phyloP scores from a whole-genome alignment of 2,113 vertebrate genomes.

The Gambusia holbrooki region DNA sequence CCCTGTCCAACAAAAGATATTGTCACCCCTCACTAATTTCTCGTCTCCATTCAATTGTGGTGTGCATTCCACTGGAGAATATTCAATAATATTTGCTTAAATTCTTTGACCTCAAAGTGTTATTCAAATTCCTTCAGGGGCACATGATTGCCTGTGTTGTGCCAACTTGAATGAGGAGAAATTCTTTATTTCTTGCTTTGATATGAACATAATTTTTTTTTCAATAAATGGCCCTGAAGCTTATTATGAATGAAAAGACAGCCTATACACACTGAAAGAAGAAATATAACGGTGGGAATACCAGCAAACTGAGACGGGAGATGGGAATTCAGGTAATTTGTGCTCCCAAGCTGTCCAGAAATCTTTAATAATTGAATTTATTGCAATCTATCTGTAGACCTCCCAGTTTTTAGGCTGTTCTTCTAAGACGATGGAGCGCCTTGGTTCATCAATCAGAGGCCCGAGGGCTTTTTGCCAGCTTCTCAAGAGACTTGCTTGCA shows the following conservation, averaged over 20 bases:
- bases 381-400: conserved; percentile 57
- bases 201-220: conserved; percentile 29
- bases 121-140: conserved; percentile 52
- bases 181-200: conserved; percentile 27
- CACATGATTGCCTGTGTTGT: conserved; percentile 15
- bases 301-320: conserved; percentile 36
- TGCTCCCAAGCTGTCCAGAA: conserved; percentile 51
- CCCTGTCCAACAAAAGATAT: conserved; percentile 67
- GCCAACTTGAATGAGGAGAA: conserved; percentile 43
- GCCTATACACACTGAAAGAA: conserved; percentile 61
- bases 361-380: conserved; percentile 70
- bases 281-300: conserved; percentile 30
- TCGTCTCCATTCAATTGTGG: conserved; percentile 62
- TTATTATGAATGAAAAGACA: conserved; percentile 37
- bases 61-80: conserved; percentile 51
- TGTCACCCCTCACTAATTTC: conserved; percentile 70
- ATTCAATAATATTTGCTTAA: conserved; percentile 70
- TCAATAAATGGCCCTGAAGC: conserved; percentile 10
- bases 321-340: conserved; percentile 29
- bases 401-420: conserved; percentile 48
- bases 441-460: conserved; percentile 64
- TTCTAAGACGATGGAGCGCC: conserved; percentile 37
- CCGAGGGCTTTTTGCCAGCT: conserved; percentile 40
- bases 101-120: conserved; percentile 54
- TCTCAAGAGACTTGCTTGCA: conserved; percentile 45